These are phyloP conservation scores for Apogon talboti DNA, from an alignment of 2,797 vertebrate genomes.

Conservation along the genomic window DNA sequence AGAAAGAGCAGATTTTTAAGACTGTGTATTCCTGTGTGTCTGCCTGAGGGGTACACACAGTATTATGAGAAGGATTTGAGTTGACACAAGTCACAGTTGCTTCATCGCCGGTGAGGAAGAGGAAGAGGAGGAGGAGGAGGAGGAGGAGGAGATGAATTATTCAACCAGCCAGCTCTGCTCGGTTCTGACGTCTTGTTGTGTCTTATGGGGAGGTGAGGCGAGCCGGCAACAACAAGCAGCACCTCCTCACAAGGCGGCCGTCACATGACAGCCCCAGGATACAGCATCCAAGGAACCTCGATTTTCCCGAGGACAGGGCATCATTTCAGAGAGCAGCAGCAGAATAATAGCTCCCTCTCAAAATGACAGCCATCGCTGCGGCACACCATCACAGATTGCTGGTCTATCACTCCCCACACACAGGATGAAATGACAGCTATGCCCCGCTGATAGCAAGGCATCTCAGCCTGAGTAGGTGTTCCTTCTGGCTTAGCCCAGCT, in stretches of 20 bases:
- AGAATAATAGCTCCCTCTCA: conserved; percentile 76
- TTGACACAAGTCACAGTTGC: conserved; percentile 81
- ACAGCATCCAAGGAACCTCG: conserved; percentile 66
- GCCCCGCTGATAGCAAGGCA: conserved; percentile 65
- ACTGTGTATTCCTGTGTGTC: conserved; percentile 50
- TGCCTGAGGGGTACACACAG: conserved; percentile 77
- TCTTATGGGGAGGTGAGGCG: conserved; percentile 71
- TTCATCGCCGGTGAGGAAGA: conserved; percentile 68
- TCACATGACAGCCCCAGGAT: conserved; percentile 72
- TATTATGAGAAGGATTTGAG: conserved; percentile 79
- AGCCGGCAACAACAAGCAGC: conserved; percentile 69
- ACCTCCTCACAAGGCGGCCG: conserved; percentile 57
- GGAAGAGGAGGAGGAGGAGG: conserved; percentile 35
- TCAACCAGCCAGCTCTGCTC: conserved; percentile 70
- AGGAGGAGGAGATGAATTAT: conserved; percentile 74
- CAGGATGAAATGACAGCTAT: conserved; percentile 73
- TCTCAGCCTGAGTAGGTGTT: conserved; percentile 71
- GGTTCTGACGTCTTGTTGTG: conserved; percentile 74
- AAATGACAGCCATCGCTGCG: conserved; percentile 75
- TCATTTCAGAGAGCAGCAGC: conserved; percentile 76
- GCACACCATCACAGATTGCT: conserved; percentile 77
- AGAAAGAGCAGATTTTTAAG: conserved; percentile 53
- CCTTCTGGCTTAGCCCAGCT: conserved; percentile 72
- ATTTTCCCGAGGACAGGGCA: conserved; percentile 74
- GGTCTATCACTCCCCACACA: conserved; percentile 73